phyloP scores from a whole-genome alignment of 2,113 vertebrate species.

The Cisticola juncidis region DNA sequence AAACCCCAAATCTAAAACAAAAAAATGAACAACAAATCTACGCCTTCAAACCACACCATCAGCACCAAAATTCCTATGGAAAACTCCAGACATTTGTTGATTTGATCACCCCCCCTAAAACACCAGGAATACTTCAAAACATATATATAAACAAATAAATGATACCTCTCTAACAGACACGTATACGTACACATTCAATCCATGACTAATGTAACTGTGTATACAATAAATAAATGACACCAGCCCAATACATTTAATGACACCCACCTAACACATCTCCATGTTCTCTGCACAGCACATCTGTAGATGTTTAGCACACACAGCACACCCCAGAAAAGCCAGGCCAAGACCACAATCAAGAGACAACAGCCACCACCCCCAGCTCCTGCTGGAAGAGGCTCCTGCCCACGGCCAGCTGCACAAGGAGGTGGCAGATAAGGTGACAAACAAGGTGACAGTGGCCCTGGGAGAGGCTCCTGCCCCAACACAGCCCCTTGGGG shows the following conservation, averaged over 20 bases:
- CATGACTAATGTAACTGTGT: accelerated
- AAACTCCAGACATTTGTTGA: not conserved
- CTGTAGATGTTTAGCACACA: accelerated
- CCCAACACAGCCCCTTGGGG: accelerated
- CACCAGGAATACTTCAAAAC: not conserved
- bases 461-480: not conserved
- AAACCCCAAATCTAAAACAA: not conserved
- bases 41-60: not conserved
- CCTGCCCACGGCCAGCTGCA: not conserved
- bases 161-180: not conserved
- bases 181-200: accelerated
- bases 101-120: not conserved
- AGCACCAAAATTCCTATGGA: not conserved
- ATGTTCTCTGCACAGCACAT: accelerated
- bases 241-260: accelerated
- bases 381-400: accelerated
- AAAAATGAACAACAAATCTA: not conserved
- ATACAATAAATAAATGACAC: accelerated
- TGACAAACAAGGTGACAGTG: not conserved
- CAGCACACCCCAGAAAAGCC: accelerated
- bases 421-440: not conserved
- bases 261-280: accelerated
- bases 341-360: not conserved
- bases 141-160: accelerated
- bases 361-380: not conserved